Base-by-base conservation (phyloP, 2,113 vertebrate species). In the Phylloscopus whistleri region DNA sequence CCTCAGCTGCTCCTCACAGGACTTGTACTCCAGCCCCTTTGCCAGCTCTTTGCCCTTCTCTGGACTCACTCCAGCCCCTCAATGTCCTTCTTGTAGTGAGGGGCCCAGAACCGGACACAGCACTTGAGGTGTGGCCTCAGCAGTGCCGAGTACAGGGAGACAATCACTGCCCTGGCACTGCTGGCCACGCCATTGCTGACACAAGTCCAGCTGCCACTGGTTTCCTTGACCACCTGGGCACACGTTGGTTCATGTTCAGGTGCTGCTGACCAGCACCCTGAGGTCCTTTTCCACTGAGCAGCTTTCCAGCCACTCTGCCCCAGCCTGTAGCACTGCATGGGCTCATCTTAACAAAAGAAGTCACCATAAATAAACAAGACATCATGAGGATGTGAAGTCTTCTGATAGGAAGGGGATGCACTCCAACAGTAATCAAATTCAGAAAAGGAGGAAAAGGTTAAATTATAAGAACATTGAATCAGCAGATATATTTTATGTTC, bases 381-480 rank as follows among this genome's bases (percentile, higher is more conserved):
- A 79, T 77, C 24, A 6, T 6, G 14, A 82, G 30, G 18, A 60
- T 28, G 16, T 21, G 31, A 89, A 86, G 21, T 22, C 39, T 51
- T 53, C 43, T 82, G 23, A 78, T 6, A 73, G n/a, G 41, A 78
- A 91, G 31, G 53, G 41, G 41, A 41, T 41, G 41, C 41, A 14
- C 41, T 41, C 41, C 41, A 41, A 14, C 41, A 83, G 17, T 35
- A 83, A 82, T 15, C 23, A 43, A 62, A 88, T 83, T 76, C 79
- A 69, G 82, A 74, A 86, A 74, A 93, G 59, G 30, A 76, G 13
- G 56, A 95, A 96, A n/a, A 76, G 30, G 68, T 96, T 95, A 97
- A 89, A 43, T 59, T 84, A 80, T 11, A 70, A 51, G 33, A 84
- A 84, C 51, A 60, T 0, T 43, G 30, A 86, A 90, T 90, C 56